Conservation (phyloP, 2,888 invertebrate genomes). For the Drosophila crucigera region DNA sequence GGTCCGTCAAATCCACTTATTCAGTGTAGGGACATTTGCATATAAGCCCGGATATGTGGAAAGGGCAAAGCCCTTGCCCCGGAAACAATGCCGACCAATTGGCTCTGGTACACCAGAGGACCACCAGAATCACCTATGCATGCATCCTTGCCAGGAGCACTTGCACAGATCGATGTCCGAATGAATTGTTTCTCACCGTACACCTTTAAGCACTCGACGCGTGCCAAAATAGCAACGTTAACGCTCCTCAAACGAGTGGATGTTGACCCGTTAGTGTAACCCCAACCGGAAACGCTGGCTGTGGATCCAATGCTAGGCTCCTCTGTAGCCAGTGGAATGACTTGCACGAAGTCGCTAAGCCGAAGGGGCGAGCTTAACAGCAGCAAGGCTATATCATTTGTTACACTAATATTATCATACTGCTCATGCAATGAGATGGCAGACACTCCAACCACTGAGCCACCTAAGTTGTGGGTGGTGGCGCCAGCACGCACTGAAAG, state of each 20-base stretch:
- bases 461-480: not conserved
- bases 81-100: not conserved
- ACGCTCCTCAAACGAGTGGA: not conserved
- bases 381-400: not conserved
- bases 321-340: not conserved
- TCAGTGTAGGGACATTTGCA: not conserved
- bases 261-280: accelerated
- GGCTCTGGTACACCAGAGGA: not conserved
- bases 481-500: not conserved
- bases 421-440: not conserved
- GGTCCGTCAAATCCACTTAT: not conserved
- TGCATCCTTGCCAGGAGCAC: not conserved
- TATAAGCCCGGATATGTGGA: not conserved
- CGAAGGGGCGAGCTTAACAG: not conserved
- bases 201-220: not conserved
- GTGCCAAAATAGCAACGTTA: not conserved
- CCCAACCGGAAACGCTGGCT: not conserved
- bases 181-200: not conserved
- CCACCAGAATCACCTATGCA: not conserved
- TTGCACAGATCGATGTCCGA: not conserved
- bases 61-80: not conserved
- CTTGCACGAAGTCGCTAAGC: not conserved
- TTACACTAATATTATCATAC: accelerated
- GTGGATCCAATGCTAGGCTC: not conserved
- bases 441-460: not conserved